Evolutionary conservation across 2,888 invertebrate genomes (phyloP).

Genomic region (Parasteatoda lunata): DNA sequence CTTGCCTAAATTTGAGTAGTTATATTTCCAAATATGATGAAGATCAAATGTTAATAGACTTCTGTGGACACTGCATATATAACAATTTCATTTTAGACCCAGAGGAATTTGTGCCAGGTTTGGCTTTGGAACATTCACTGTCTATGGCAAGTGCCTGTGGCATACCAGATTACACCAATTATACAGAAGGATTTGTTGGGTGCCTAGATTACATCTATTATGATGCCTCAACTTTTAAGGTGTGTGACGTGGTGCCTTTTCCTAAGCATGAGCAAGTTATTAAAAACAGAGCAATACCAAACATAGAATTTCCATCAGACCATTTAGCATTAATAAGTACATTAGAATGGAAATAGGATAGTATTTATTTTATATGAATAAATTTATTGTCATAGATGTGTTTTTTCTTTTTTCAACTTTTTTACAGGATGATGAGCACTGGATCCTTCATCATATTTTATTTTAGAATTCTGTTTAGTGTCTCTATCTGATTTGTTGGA

Average conservation of each 20-base stretch:
- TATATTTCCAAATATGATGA: no score
- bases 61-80: no score
- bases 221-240: constrained; percentile 70
- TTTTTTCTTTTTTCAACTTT: background rate
- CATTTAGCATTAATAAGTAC: constrained; percentile 92
- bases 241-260: constrained; percentile 81
- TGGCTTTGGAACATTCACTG: constrained; percentile 81
- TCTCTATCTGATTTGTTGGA: background rate
- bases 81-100: constrained; percentile 70
- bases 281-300: constrained; percentile 87
- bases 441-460: background rate
- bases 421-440: background rate
- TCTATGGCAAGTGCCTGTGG: constrained; percentile 87
- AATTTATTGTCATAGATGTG: background rate
- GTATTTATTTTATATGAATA: background rate
- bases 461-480: background rate
- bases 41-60: no score
- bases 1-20: no score
- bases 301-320: constrained; percentile 92
- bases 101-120: constrained; percentile 79
- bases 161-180: constrained; percentile 88
- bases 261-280: constrained; percentile 86
- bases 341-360: constrained; percentile 77
- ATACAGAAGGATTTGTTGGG: constrained; percentile 85
- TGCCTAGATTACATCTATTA: constrained; percentile 95